Conservation (phyloP, 1,140 invertebrate species). For the Lysiphlebus fabarum region DNA sequence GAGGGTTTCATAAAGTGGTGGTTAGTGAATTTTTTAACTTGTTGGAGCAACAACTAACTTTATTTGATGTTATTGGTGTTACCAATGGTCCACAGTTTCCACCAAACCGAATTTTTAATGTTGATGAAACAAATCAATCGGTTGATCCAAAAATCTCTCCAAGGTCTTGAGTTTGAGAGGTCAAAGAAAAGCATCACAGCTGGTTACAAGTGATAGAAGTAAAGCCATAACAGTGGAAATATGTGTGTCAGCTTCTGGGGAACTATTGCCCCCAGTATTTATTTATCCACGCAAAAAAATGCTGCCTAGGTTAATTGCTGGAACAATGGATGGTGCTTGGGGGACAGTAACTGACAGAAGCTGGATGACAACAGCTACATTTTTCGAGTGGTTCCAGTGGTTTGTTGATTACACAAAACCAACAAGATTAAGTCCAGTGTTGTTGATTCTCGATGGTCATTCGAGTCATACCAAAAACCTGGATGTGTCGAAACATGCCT, state of each 20-base stretch:
- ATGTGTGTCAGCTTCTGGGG: slow-evolving; percentile 35
- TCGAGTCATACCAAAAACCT: slow-evolving; percentile 33
- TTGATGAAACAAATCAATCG: slow-evolving; percentile 36
- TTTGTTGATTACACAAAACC: slow-evolving; percentile 28
- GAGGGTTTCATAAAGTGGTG: slow-evolving; percentile 37
- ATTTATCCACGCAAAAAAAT: slow-evolving; percentile 33
- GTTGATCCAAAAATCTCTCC: slow-evolving; percentile 32
- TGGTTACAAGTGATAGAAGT: slow-evolving; percentile 38
- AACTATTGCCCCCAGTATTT: slow-evolving; percentile 37
- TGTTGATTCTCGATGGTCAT: slow-evolving; percentile 36
- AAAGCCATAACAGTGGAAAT: slow-evolving; percentile 31
- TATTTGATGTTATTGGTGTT: too few relatives aligned
- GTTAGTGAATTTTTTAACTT: slow-evolving; percentile 35
- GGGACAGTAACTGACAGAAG: slow-evolving; percentile 13
- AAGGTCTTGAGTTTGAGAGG: slow-evolving; percentile 39
- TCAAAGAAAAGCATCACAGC: slow-evolving; percentile 36
- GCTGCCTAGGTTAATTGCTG: not conserved
- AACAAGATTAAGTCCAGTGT: slow-evolving; percentile 27
- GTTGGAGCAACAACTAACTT: slow-evolving; percentile 11
- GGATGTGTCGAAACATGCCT: slow-evolving; percentile 19
- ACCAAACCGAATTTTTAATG: slow-evolving; percentile 33
- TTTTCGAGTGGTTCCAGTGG: slow-evolving; percentile 28
- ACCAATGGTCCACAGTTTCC: slow-evolving; percentile 22
- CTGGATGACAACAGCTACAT: slow-evolving; percentile 30
- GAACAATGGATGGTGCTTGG: not conserved